These are phyloP conservation scores for Nasonia oneida DNA, from an alignment of 2,888 invertebrate species.

Conservation along the genomic window DNA sequence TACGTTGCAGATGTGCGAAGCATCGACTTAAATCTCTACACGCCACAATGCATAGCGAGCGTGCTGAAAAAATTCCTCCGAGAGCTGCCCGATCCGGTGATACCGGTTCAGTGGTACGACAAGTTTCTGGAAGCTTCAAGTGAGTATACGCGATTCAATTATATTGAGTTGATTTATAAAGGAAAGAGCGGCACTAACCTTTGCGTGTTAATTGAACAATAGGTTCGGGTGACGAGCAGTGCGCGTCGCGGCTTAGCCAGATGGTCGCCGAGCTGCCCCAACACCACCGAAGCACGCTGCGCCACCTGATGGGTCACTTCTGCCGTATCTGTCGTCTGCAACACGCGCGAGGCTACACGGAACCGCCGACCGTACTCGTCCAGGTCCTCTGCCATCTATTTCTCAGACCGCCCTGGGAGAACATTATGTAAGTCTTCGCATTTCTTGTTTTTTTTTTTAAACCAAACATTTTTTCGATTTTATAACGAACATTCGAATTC, in stretches of 20 bases:
- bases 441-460: background rate
- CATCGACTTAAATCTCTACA: slow-evolving; percentile 80
- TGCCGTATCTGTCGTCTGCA: slow-evolving; percentile 86
- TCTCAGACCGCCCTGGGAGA: slow-evolving; percentile 88
- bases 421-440: slow-evolving; percentile 83
- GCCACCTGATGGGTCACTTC: slow-evolving; percentile 86
- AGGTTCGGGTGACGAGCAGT: slow-evolving; percentile 82
- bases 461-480: background rate
- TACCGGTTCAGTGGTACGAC: slow-evolving; percentile 88
- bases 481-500: background rate
- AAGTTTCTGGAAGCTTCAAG: slow-evolving; percentile 83
- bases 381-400: slow-evolving; percentile 88
- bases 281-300: slow-evolving; percentile 83
- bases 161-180: background rate
- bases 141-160: slow-evolving; percentile 68
- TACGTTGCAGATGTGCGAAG: slow-evolving; percentile 75
- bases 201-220: slow-evolving; percentile 40
- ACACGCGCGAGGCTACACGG: slow-evolving; percentile 83
- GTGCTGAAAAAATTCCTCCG: slow-evolving; percentile 86
- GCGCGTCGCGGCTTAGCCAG: slow-evolving; percentile 80
- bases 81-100: slow-evolving; percentile 88
- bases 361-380: slow-evolving; percentile 85
- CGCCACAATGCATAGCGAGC: slow-evolving; percentile 82
- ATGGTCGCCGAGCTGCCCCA: slow-evolving; percentile 84
- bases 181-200: background rate